Percentiles rank a stretch among this genome's conserved stretches.
phyloP scores from a whole-genome alignment of 1,140 invertebrate genomes.

The Paralvinella palmiformis region DNA sequence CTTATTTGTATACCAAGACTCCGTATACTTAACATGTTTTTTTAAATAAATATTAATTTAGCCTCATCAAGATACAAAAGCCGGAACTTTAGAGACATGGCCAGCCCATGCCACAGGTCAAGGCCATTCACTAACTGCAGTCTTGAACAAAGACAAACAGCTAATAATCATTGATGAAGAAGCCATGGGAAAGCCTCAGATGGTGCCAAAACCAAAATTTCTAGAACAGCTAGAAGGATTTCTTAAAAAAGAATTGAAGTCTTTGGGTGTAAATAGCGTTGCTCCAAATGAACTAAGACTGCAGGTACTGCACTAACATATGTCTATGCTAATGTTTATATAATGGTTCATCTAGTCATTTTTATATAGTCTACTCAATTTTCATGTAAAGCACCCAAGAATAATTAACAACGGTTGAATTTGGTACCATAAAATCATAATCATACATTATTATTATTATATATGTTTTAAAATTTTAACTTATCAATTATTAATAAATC shows the following conservation, averaged over 20 bases:
- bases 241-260: conserved; percentile 44
- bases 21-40: background rate
- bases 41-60: conserved; percentile 20
- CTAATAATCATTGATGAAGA: conserved; percentile 44
- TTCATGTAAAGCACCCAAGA: background rate
- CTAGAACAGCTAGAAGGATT: conserved; percentile 48
- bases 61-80: conserved; percentile 43
- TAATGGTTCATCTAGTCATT: background rate
- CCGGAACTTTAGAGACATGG: conserved; percentile 48
- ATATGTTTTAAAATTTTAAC: background rate
- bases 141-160: conserved; percentile 42
- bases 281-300: conserved; percentile 44
- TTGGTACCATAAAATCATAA: background rate
- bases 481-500: background rate
- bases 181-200: conserved; percentile 38
- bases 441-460: background rate
- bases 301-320: conserved; percentile 41
- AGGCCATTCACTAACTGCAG: conserved; percentile 28
- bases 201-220: conserved; percentile 48
- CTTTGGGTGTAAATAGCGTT: conserved; percentile 41
- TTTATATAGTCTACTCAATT: background rate
- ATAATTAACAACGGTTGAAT: background rate
- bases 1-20: no score
- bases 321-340: no score
- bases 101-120: conserved; percentile 48